Base-by-base conservation (phyloP, 2,113 vertebrate genomes). In the Nibea albiflora region DNA sequence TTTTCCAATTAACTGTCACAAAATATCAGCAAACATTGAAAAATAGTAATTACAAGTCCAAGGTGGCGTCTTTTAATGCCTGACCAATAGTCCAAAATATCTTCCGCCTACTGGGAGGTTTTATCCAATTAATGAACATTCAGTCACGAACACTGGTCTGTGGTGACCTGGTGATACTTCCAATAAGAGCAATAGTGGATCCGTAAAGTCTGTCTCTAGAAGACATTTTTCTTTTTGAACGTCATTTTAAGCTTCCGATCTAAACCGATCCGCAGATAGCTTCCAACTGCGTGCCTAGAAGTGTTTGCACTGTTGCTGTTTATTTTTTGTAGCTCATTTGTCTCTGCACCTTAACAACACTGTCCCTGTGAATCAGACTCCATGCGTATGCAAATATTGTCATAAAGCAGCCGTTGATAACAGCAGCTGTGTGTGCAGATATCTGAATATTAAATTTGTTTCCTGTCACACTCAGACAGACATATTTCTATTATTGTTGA, bases 381-480 rank as follows among this genome's bases (percentile, higher is more conserved):
- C 49, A 20, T 10, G 39, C 14, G 0, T 2, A 49, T 62, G 57
- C 57, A 73, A 52, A 73, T 50, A 11, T 28, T 26, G 12, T 31
- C 39, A 46, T 47, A 8, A 44, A 72, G 14, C 24, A 4, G 0
- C 49, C 22, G 66, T 39, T 10, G 2, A 16, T 10, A 57, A 1
- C 53, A 42, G 11, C 69, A 20, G 54, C 11, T 28, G 12, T 42
- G 14, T 39, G 50, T 7, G 54, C 42, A 10, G n/a, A 16, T 64
- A 19, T 73, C 16, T 73, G 26, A 73, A 20, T 60, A 49, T 15
- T n/a, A 60, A 60, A 72, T 22, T n/a, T 73, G 4, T 47, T 47
- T 49, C 19, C 44, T 6, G 26, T 50, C 15, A 16, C 24, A 10
- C 20, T 17, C 44, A 49, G 0, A 39, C 35, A 35, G 35, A 8